phyloP scores from a whole-genome alignment of 1,140 invertebrate genomes.

The Saccostrea cuccullata region DNA sequence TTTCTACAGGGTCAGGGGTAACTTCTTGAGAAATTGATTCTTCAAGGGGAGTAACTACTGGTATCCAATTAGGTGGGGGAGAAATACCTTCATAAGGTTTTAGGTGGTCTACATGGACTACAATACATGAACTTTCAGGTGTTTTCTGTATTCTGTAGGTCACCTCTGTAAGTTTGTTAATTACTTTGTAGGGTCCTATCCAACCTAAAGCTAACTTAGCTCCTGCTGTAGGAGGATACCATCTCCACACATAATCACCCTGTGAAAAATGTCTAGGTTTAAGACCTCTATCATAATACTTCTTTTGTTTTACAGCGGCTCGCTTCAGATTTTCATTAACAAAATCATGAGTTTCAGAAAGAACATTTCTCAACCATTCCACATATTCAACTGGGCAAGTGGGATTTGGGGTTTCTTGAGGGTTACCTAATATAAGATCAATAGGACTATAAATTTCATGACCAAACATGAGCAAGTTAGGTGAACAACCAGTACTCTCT shows the following conservation, averaged over 20 bases:
- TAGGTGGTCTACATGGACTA: constrained; percentile 53
- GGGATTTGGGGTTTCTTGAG: not conserved
- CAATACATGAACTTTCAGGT: not conserved
- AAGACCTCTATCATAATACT: not conserved
- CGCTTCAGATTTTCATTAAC: constrained; percentile 18
- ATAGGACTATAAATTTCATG: constrained; percentile 50
- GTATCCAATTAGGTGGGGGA: not conserved
- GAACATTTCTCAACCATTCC: constrained; percentile 42
- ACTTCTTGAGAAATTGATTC: not conserved
- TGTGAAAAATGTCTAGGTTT: constrained; percentile 19
- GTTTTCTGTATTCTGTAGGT: constrained; percentile 33
- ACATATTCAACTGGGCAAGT: constrained; percentile 41
- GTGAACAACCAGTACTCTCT: constrained; percentile 50
- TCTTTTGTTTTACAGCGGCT: constrained; percentile 36
- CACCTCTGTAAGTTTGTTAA: constrained; percentile 24
- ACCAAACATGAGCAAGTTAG: constrained; percentile 50
- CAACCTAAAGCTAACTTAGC: constrained; percentile 51
- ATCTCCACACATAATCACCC: constrained; percentile 55
- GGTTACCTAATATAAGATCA: constrained; percentile 26
- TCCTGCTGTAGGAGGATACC: constrained; percentile 55
- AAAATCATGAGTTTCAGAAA: constrained; percentile 29
- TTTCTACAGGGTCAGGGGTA: not conserved
- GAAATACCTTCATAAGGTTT: constrained; percentile 40
- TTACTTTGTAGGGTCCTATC: constrained; percentile 52
- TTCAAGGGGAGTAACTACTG: too few species aligned